phyloP scores from a whole-genome alignment of 2,113 vertebrate species.

The Micromys minutus region DNA sequence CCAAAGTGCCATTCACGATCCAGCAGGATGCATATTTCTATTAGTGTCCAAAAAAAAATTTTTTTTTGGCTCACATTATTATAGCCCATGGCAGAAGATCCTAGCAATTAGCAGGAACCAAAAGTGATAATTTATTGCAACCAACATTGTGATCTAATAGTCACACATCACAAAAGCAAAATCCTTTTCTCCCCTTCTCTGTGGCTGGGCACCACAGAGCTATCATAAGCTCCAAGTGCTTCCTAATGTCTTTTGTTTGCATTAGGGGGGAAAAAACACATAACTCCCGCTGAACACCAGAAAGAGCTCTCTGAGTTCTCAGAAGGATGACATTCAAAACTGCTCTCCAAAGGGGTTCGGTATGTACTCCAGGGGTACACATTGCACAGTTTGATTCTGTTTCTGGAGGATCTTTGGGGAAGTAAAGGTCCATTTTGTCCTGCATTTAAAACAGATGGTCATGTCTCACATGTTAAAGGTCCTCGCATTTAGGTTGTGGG shows the following conservation, averaged over 20 bases:
- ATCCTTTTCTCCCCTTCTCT: constrained; percentile 63
- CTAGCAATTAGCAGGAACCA: constrained; percentile 76
- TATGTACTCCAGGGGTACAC: background rate
- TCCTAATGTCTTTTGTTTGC: constrained; percentile 77
- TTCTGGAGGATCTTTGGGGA: constrained; percentile 26
- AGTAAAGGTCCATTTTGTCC: background rate
- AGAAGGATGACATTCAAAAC: constrained; percentile 59
- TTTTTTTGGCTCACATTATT: constrained; percentile 56
- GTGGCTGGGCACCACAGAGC: background rate
- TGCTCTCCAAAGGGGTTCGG: background rate
- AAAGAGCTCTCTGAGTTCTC: constrained; percentile 66
- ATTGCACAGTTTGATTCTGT: constrained; percentile 41
- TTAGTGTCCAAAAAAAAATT: constrained; percentile 49
- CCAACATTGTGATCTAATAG: constrained; percentile 68
- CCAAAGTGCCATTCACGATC: constrained; percentile 41
- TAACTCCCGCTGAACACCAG: too few species aligned
- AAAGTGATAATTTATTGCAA: constrained; percentile 79
- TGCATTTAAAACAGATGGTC: background rate
- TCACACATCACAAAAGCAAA: constrained; percentile 68
- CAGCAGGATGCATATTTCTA: constrained; percentile 56
- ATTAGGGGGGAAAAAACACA: too few species aligned
- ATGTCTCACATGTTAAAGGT: background rate
- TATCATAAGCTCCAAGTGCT: constrained; percentile 9
- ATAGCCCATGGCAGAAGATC: constrained; percentile 66
- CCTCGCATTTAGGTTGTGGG: background rate